Base-by-base conservation (phyloP, 2,888 invertebrate species). In the Rhogogaster chlorosoma region DNA sequence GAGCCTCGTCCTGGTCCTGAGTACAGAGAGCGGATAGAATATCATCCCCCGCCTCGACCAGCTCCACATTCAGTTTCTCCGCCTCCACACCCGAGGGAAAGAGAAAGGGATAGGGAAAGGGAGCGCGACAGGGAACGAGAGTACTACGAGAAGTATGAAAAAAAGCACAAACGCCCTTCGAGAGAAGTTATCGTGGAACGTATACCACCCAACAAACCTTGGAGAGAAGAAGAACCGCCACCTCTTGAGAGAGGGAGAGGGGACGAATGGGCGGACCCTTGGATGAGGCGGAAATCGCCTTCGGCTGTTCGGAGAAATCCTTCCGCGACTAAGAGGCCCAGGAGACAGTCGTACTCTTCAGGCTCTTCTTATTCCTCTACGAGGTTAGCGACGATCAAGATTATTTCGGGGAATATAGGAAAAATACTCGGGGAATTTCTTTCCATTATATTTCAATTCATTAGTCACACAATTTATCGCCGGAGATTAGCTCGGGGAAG, bases 201-300 rank as follows among this genome's bases (percentile, higher is more conserved):
- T 38, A 96, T 95, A 67, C 92, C 93, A 26, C 91, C 92, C 32
- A 91, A 93, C 0, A 93, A 93, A 86, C 88, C 91, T 0, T 92
- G 94, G 92, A 89, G 93, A 57, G 93, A 93, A 45, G 93, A 93
- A 71, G 93, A 93, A 73, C 89, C 90, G 42, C 91, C 91, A 0
- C 89, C 92, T 3, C 87, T 89, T 0, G 93, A 93, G 84, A 89
- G 93, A 15, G 93, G 92, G 84, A 95, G 95, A 70, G 97, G 96
- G 0, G 98, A 99, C 92, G 98, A 98, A 90, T 99, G 99, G 98
- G 97, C 97, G 70, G 99, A 99, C 94, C 99, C 99, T 0, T 99
- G 99, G 99, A 98, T 98, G 96, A 94, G 96, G 49, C 95, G 96
- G 3, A 96, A 96, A 89, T 96, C 96, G 4, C 96, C 96, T 0